Conservation (phyloP, 2,113 vertebrate genomes). For the Oenanthe oenanthe region DNA sequence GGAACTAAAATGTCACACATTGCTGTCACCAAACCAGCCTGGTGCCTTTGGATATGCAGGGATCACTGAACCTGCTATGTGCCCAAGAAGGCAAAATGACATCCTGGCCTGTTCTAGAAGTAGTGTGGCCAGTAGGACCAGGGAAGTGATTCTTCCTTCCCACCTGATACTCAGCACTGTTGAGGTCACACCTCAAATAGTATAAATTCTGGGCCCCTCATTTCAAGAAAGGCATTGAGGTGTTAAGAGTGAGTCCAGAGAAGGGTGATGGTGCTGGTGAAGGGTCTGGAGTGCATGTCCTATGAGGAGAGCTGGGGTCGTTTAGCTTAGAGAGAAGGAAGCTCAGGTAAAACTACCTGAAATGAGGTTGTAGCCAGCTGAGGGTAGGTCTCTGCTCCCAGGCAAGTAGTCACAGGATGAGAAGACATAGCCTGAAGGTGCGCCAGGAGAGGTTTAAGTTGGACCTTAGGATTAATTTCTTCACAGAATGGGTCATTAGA, state of each 20-base stretch:
- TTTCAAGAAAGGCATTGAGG: background rate
- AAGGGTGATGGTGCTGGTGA: accelerated
- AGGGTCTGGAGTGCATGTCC: background rate
- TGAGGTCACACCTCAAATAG: background rate
- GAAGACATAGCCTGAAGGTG: background rate
- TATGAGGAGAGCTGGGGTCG: background rate
- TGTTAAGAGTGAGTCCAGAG: background rate
- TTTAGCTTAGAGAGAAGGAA: background rate
- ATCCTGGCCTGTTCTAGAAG: background rate
- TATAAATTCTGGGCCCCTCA: background rate
- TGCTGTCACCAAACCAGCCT: background rate
- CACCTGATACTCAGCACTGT: background rate
- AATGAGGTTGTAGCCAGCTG: background rate
- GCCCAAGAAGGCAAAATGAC: background rate
- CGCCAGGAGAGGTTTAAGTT: background rate
- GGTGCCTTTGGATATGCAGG: background rate
- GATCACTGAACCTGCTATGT: background rate
- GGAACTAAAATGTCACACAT: background rate
- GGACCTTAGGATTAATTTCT: background rate
- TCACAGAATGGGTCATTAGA: background rate
- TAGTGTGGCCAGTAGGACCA: background rate
- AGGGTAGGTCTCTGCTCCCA: background rate
- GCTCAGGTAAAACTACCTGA: background rate
- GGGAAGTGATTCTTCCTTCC: background rate
- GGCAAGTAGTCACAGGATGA: background rate